A percentile compares a stretch with the other conserved stretches of the same genome.
Conservation (phyloP, 2,113 vertebrate genomes). For the Haemorhous mexicanus region DNA sequence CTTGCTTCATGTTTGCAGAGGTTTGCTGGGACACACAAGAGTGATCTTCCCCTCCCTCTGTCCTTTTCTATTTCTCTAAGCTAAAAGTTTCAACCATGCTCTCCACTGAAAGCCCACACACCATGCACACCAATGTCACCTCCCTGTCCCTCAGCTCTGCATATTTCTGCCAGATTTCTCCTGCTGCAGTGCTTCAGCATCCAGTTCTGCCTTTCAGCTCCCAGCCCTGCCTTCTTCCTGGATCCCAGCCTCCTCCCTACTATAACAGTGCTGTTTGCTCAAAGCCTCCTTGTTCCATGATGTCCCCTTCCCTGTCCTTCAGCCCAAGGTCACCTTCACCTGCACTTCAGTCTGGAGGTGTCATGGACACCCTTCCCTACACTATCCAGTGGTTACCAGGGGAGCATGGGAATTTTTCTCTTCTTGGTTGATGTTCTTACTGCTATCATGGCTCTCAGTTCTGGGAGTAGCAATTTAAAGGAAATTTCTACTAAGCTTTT, state of each 20-base stretch:
- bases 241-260: background rate
- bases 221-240: background rate
- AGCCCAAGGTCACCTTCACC: background rate
- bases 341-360: background rate
- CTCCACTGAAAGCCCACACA: background rate
- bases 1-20: background rate
- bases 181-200: background rate
- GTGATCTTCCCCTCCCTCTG: background rate
- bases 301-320: background rate
- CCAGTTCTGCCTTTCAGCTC: background rate
- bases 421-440: background rate
- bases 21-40: background rate
- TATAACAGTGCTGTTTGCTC: background rate
- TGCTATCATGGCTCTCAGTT: background rate
- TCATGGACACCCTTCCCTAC: background rate
- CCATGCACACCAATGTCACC: rapidly evolving
- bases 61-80: background rate
- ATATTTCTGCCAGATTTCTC: background rate
- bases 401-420: background rate
- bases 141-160: background rate
- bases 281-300: background rate
- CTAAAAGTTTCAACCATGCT: background rate
- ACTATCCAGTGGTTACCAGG: background rate
- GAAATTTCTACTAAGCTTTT: background rate
- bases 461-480: background rate